phyloP scores from a whole-genome alignment of 1,140 invertebrate species.

The Cherax destructor region DNA sequence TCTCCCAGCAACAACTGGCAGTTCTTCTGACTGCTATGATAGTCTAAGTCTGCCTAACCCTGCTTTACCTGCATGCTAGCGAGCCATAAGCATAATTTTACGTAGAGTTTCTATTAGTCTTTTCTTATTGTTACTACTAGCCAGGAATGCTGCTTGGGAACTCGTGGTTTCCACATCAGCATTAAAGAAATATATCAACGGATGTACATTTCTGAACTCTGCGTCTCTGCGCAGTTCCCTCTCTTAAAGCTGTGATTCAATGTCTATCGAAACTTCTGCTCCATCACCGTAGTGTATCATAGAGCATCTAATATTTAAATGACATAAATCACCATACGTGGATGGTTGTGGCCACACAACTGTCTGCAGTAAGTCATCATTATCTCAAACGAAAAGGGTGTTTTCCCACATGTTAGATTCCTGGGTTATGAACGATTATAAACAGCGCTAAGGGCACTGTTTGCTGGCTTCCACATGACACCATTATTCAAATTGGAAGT shows the following conservation, averaged over 20 bases:
- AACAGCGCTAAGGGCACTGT: background rate
- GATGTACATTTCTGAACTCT: background rate
- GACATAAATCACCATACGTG: too few relatives aligned
- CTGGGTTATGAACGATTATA: background rate
- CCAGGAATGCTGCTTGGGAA: background rate
- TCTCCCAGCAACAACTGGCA: background rate
- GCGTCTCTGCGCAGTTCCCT: background rate
- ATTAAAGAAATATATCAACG: background rate
- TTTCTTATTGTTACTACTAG: background rate
- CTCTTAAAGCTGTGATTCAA: too few relatives aligned
- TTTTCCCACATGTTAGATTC: background rate
- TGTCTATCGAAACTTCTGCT: background rate
- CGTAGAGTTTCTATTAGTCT: background rate
- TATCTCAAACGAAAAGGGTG: too few relatives aligned
- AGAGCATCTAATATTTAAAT: too few relatives aligned
- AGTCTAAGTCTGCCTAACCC: background rate
- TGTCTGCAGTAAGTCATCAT: too few relatives aligned
- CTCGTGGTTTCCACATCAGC: background rate
- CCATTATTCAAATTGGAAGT: background rate
- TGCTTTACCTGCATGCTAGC: background rate
- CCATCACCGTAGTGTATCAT: background rate
- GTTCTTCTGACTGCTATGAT: background rate
- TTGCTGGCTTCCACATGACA: conserved; percentile 20
- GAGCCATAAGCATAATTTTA: background rate
- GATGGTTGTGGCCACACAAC: too few relatives aligned